Evolutionary conservation across 1,140 invertebrate species (phyloP).

Genomic region (Dreissena rostriformis): DNA sequence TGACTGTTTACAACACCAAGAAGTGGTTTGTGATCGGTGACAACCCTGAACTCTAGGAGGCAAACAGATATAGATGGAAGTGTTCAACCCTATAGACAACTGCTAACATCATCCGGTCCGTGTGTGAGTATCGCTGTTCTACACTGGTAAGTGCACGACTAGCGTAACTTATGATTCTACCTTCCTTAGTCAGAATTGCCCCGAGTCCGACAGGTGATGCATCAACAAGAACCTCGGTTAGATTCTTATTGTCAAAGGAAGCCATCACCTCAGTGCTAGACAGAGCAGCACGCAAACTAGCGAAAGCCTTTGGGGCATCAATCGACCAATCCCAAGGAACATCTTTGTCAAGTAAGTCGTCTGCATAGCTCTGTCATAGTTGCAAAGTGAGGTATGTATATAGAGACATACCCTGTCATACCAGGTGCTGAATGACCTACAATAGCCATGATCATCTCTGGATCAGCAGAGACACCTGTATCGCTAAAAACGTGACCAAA

Average conservation of each 20-base stretch:
- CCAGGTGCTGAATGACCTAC: constrained; percentile 20
- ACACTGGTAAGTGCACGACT: constrained; percentile 73
- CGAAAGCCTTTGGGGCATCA: background rate
- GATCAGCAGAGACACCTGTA: constrained; percentile 22
- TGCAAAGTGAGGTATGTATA: constrained; percentile 38
- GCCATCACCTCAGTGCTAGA: constrained; percentile 26
- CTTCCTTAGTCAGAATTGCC: constrained; percentile 74
- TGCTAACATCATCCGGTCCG: constrained; percentile 79
- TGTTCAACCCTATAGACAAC: constrained; percentile 71
- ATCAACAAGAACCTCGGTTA: constrained; percentile 63
- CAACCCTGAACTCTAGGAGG: constrained; percentile 64
- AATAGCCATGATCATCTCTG: constrained; percentile 25
- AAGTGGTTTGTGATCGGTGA: constrained; percentile 74
- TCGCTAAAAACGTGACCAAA: constrained; percentile 40
- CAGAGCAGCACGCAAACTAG: background rate
- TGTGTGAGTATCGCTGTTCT: constrained; percentile 76
- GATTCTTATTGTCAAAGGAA: constrained; percentile 52
- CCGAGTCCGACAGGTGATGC: constrained; percentile 77
- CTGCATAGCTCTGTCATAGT: constrained; percentile 23
- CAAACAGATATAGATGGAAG: constrained; percentile 61
- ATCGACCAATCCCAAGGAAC: constrained; percentile 3
- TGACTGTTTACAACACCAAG: constrained; percentile 50
- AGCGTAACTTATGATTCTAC: constrained; percentile 72
- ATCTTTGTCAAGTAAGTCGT: constrained; percentile 29
- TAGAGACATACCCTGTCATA: constrained; percentile 35